Conservation (phyloP, 1,140 invertebrate genomes). For the Phenacoccus solenopsis region DNA sequence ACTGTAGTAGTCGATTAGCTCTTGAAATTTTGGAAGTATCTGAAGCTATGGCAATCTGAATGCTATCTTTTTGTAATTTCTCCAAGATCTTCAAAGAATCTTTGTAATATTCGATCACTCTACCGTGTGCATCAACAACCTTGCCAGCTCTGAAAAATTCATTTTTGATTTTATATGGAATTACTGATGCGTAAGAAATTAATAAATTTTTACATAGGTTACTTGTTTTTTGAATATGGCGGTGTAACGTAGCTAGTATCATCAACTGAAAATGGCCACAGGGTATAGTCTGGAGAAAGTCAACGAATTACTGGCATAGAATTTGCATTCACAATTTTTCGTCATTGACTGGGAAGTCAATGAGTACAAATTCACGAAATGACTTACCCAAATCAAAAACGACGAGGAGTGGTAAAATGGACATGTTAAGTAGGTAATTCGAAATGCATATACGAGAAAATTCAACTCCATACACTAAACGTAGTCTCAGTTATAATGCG, state of each 20-base stretch:
- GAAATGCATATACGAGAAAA: too few species aligned
- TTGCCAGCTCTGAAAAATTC: constrained; percentile 31
- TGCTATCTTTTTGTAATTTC: constrained; percentile 40
- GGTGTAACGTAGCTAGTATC: constrained; percentile 51
- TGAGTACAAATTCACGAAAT: background rate
- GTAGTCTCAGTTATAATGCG: too few species aligned
- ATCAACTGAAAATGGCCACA: constrained; percentile 69
- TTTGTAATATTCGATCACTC: constrained; percentile 41
- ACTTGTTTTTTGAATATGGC: constrained; percentile 42
- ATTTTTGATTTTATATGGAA: background rate
- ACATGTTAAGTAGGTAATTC: too few species aligned
- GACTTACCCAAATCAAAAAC: constrained; percentile 28
- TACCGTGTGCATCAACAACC: constrained; percentile 39
- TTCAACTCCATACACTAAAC: too few species aligned
- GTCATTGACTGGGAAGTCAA: background rate
- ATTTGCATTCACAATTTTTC: background rate
- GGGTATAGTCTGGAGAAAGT: constrained; percentile 52
- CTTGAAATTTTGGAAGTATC: constrained; percentile 50
- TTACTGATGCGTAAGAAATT: background rate
- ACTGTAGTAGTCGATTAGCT: constrained; percentile 48
- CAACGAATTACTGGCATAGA: background rate
- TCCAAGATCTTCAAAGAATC: constrained; percentile 49
- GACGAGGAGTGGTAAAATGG: background rate
- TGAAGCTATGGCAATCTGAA: constrained; percentile 48
- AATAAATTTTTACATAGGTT: constrained; percentile 16